These are phyloP conservation scores for Cotesia chilonis DNA, from an alignment of 1,140 invertebrate species.

Conservation along the genomic window DNA sequence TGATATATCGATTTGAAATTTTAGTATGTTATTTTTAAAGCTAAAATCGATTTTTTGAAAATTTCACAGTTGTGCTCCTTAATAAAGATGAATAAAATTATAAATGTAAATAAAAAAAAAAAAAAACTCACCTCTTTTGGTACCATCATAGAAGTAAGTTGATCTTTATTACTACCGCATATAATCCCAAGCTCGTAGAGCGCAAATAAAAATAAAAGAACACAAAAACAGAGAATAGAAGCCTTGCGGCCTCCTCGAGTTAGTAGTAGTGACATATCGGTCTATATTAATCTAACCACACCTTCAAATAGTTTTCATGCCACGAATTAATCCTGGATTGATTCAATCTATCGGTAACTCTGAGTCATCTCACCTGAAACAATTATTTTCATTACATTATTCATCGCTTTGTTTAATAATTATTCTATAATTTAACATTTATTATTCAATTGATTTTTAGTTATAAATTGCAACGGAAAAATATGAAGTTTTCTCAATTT, in stretches of 20 bases:
- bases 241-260: constrained; percentile 53
- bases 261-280: constrained; percentile 57
- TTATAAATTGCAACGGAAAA: background rate
- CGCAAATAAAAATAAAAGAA: constrained; percentile 54
- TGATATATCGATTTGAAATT: too few relatives aligned
- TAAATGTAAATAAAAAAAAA: background rate
- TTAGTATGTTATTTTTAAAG: too few relatives aligned
- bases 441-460: background rate
- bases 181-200: constrained; percentile 63
- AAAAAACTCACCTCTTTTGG: constrained; percentile 58
- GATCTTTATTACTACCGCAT: constrained; percentile 54
- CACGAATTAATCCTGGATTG: background rate
- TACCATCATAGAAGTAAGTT: constrained; percentile 56
- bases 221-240: constrained; percentile 57
- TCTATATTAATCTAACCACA: constrained; percentile 6
- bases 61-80: too few relatives aligned
- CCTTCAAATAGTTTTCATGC: background rate
- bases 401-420: constrained; percentile 27
- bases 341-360: constrained; percentile 8
- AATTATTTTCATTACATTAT: constrained; percentile 15
- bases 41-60: too few relatives aligned
- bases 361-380: constrained; percentile 45
- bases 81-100: background rate
- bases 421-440: background rate
- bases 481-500: too few relatives aligned